phyloP scores from a whole-genome alignment of 2,113 vertebrate genomes.

The Tychaedon coryphoeus region DNA sequence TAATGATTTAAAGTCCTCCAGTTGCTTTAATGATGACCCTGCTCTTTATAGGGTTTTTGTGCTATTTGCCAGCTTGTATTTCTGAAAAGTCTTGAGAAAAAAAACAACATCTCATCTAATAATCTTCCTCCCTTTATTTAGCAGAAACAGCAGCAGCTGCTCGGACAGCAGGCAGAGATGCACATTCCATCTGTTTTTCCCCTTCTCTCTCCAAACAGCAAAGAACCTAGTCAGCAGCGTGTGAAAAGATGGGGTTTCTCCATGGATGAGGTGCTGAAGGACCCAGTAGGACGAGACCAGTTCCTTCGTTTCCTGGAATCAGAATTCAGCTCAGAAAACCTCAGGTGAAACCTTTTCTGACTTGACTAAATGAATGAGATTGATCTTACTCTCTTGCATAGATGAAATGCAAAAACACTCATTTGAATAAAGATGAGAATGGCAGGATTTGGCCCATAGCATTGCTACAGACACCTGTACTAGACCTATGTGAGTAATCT shows the following conservation, averaged over 20 bases:
- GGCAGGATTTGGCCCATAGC: neutral
- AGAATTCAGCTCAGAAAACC: constrained; percentile 97
- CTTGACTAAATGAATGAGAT: neutral
- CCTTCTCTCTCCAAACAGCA: constrained; percentile 75
- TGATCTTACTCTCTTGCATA: neutral
- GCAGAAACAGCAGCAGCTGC: constrained; percentile 36
- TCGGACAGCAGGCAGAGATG: neutral
- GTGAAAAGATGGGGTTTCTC: constrained; percentile 95
- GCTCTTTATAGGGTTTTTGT: neutral
- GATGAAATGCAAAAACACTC: neutral
- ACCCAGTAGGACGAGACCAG: constrained; percentile 88
- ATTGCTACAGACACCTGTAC: neutral
- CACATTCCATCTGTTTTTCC: constrained; percentile 35
- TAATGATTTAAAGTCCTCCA: neutral
- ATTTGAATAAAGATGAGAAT: neutral
- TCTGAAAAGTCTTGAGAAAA: neutral
- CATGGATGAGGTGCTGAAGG: constrained; percentile 90
- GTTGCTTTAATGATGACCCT: neutral
- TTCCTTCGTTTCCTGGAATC: constrained; percentile 96
- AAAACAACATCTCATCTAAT: neutral
- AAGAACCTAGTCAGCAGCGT: constrained; percentile 90
- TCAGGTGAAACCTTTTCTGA: constrained; percentile 78
- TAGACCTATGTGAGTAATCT: neutral
- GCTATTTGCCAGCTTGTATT: neutral
- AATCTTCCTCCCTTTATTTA: neutral